phyloP scores from a whole-genome alignment of 2,888 invertebrate genomes.

The Drosophila maculinotata region DNA sequence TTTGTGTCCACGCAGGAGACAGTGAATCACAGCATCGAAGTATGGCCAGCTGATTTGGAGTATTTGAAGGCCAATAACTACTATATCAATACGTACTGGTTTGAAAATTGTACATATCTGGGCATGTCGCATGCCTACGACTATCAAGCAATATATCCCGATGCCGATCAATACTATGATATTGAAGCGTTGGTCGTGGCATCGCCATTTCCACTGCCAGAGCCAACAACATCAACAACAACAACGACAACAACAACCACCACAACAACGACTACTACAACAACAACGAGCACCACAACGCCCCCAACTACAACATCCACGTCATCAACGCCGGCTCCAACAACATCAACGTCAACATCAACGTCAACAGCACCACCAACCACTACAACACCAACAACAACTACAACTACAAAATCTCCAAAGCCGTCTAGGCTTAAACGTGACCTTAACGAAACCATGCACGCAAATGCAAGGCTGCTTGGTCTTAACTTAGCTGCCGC shows the following conservation, averaged over 20 bases:
- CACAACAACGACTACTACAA: slow-evolving; percentile 86
- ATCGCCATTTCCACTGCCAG: slow-evolving; percentile 87
- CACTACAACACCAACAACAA: slow-evolving; percentile 86
- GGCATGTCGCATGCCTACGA: slow-evolving; percentile 88
- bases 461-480: slow-evolving; percentile 75
- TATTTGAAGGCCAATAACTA: slow-evolving; percentile 87
- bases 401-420: slow-evolving; percentile 83
- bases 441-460: slow-evolving; percentile 68
- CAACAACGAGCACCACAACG: slow-evolving; percentile 84
- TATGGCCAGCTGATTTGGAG: slow-evolving; percentile 88
- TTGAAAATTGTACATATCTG: slow-evolving; percentile 90
- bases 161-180: slow-evolving; percentile 87
- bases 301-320: slow-evolving; percentile 85
- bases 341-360: slow-evolving; percentile 84
- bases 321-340: slow-evolving; percentile 83
- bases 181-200: slow-evolving; percentile 91
- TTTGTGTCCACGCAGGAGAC: slow-evolving; percentile 88
- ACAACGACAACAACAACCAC: slow-evolving; percentile 86
- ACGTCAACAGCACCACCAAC: slow-evolving; percentile 85
- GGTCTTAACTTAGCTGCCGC: slow-evolving; percentile 75
- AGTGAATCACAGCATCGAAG: slow-evolving; percentile 87
- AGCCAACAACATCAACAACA: slow-evolving; percentile 82
- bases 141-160: slow-evolving; percentile 88
- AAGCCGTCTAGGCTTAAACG: slow-evolving; percentile 58
- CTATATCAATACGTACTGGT: slow-evolving; percentile 90